phyloP scores from a whole-genome alignment of 2,888 invertebrate species.

The Melikaiella ostensackeni region DNA sequence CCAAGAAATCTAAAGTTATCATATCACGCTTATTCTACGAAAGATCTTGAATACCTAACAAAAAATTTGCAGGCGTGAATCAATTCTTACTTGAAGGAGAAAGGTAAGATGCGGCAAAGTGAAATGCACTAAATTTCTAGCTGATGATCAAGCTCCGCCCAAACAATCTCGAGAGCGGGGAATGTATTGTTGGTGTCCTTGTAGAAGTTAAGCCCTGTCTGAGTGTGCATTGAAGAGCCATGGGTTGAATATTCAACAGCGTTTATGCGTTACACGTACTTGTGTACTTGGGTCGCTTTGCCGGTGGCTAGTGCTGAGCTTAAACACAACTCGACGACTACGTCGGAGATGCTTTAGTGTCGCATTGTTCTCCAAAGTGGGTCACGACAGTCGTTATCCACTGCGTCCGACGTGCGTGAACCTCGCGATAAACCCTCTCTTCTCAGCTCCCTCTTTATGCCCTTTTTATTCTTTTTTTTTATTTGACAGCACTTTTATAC shows the following conservation, averaged over 20 bases:
- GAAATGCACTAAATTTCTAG: constrained; percentile 45
- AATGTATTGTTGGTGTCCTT: not conserved
- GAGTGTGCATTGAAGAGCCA: constrained; percentile 59
- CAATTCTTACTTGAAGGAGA: constrained; percentile 24
- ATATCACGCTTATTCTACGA: too few relatives aligned
- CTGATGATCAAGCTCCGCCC: not conserved
- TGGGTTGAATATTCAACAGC: constrained; percentile 73
- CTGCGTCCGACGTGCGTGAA: constrained; percentile 48
- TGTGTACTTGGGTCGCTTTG: constrained; percentile 42
- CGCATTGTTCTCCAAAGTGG: constrained; percentile 55
- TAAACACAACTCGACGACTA: constrained; percentile 53
- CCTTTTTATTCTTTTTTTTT: constrained; percentile 31
- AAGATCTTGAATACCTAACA: too few relatives aligned
- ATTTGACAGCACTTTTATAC: constrained; percentile 46
- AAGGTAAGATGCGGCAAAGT: constrained; percentile 49
- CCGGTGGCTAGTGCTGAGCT: constrained; percentile 46
- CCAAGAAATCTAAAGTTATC: too few relatives aligned
- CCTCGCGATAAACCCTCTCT: constrained; percentile 37
- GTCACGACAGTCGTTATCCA: constrained; percentile 57
- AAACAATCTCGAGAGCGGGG: not conserved
- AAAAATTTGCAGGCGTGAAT: too few relatives aligned
- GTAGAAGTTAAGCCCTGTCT: constrained; percentile 44
- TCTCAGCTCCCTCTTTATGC: constrained; percentile 38
- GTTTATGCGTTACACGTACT: constrained; percentile 57
- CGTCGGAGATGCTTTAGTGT: constrained; percentile 52